phyloP scores from a whole-genome alignment of 1,140 invertebrate genomes.

The Trypoxylus dichotomus region DNA sequence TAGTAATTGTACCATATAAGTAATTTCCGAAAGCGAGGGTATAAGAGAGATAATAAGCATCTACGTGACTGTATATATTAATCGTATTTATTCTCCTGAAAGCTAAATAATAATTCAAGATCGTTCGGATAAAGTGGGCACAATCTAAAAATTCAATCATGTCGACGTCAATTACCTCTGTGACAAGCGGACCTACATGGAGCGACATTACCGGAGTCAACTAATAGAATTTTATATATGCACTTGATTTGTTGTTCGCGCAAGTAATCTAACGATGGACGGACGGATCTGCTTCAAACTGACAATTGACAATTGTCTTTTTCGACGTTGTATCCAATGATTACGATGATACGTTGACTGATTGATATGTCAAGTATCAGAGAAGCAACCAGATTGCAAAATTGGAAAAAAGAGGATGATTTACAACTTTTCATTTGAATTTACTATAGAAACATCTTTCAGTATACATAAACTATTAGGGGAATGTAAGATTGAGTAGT shows the following conservation, averaged over 20 bases:
- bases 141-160: slow-evolving; percentile 15
- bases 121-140: not conserved
- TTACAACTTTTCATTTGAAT: not conserved
- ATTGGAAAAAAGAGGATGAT: not conserved
- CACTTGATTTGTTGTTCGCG: not conserved
- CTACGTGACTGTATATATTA: not conserved
- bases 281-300: not conserved
- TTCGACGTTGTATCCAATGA: not conserved
- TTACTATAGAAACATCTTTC: not conserved
- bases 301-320: slow-evolving; percentile 12
- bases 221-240: not conserved
- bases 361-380: not conserved
- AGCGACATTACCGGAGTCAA: not conserved
- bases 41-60: not conserved
- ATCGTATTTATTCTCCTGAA: not conserved
- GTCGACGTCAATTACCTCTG: slow-evolving; percentile 14
- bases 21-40: not conserved
- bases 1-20: not conserved
- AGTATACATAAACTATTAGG: too few relatives aligned
- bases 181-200: slow-evolving; percentile 13
- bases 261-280: not conserved
- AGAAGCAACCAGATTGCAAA: not conserved
- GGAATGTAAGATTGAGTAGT: too few relatives aligned
- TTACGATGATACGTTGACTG: slow-evolving; percentile 13
- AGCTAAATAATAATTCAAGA: slow-evolving; percentile 2